A percentile compares a stretch with the other conserved stretches of the same genome.
These are phyloP conservation scores for Conger conger DNA, from an alignment of 2,113 vertebrate genomes.

Conservation along the genomic window DNA sequence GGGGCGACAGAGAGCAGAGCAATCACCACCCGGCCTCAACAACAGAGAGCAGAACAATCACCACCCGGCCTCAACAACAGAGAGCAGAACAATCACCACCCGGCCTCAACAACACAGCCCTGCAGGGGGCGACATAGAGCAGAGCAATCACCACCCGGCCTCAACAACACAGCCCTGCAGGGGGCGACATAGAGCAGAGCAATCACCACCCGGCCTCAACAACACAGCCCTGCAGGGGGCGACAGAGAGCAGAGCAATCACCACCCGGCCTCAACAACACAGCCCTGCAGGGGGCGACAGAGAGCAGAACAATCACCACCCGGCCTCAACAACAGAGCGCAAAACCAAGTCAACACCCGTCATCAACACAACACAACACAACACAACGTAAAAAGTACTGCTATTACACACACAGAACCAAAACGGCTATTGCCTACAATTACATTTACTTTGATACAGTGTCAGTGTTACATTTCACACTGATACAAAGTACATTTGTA, in stretches of 20 bases:
- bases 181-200: no score
- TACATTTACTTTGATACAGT: neutral
- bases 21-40: neutral
- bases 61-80: constrained; percentile 15
- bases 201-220: no score
- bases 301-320: neutral
- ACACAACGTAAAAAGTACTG: neutral
- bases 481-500: neutral
- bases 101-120: no score
- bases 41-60: neutral
- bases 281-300: no score
- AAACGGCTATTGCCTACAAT: neutral
- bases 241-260: no score
- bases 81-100: neutral
- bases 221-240: no score
- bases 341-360: no score
- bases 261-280: no score
- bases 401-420: neutral
- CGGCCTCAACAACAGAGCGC: no score
- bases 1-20: neutral
- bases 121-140: neutral
- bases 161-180: no score
- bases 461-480: no score
- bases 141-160: neutral
- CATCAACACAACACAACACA: constrained; percentile 20